A percentile compares a stretch with the other conserved stretches of the same genome.
phyloP scores from a whole-genome alignment of 2,113 vertebrate species.

The Colius striatus region DNA sequence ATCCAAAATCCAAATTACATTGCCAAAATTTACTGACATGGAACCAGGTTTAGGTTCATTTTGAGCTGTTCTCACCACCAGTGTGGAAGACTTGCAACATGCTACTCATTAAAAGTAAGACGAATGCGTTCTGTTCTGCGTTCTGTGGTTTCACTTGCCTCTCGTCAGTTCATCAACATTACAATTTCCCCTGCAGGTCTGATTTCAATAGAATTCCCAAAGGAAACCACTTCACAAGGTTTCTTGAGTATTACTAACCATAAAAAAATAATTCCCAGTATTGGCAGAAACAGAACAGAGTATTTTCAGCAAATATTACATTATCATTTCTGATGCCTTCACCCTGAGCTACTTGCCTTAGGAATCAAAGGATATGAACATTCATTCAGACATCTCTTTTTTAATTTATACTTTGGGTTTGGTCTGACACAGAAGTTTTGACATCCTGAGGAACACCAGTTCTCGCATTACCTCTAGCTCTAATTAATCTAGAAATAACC shows the following conservation, averaged over 20 bases:
- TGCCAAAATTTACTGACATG: background rate
- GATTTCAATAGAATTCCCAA: background rate
- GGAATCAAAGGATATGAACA: background rate
- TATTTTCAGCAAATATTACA: background rate
- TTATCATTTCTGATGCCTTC: background rate
- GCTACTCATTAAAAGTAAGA: background rate
- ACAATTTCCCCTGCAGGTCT: background rate
- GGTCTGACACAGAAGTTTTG: background rate
- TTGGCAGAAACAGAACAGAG: background rate
- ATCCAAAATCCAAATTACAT: background rate
- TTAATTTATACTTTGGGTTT: background rate
- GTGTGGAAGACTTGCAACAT: background rate
- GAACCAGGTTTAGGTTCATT: background rate
- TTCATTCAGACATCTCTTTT: constrained; percentile 4
- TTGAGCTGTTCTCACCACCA: background rate
- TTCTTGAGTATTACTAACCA: background rate
- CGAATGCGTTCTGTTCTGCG: background rate
- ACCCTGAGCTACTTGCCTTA: background rate
- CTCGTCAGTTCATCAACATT: background rate
- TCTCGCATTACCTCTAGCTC: background rate
- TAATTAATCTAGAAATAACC: background rate
- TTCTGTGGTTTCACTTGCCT: background rate
- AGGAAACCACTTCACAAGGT: background rate
- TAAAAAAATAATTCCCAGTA: background rate
- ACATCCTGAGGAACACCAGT: background rate